A percentile compares a stretch with the other conserved stretches of the same genome.
Evolutionary conservation across 2,113 vertebrate species (phyloP).

Genomic region (Indicator indicator): DNA sequence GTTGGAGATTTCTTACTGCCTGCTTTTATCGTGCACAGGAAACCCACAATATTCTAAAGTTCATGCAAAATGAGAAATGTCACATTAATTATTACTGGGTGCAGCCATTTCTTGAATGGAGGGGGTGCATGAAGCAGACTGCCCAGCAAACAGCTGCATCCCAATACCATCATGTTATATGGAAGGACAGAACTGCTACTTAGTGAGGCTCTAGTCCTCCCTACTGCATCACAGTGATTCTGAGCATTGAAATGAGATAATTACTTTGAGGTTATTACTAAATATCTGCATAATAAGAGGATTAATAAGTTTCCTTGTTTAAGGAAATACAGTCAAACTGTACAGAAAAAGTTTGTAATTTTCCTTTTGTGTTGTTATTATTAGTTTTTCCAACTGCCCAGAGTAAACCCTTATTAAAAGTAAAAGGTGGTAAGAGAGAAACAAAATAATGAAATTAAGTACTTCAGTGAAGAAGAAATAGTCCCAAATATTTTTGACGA

Average conservation of each 20-base stretch:
- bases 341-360: background rate
- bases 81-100: background rate
- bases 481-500: background rate
- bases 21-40: background rate
- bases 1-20: background rate
- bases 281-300: background rate
- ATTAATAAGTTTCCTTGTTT: background rate
- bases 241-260: background rate
- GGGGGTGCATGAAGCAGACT: background rate
- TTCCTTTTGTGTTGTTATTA: background rate
- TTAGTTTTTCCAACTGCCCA: background rate
- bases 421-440: background rate
- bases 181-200: background rate
- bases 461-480: background rate
- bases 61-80: background rate
- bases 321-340: background rate
- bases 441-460: background rate
- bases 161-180: background rate
- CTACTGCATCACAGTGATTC: background rate
- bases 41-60: background rate
- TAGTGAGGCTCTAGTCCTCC: background rate
- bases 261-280: background rate
- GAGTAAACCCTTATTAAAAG: background rate
- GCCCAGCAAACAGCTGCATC: background rate
- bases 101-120: background rate